Conservation (phyloP, 1,140 invertebrate genomes). For the Planococcus citri region DNA sequence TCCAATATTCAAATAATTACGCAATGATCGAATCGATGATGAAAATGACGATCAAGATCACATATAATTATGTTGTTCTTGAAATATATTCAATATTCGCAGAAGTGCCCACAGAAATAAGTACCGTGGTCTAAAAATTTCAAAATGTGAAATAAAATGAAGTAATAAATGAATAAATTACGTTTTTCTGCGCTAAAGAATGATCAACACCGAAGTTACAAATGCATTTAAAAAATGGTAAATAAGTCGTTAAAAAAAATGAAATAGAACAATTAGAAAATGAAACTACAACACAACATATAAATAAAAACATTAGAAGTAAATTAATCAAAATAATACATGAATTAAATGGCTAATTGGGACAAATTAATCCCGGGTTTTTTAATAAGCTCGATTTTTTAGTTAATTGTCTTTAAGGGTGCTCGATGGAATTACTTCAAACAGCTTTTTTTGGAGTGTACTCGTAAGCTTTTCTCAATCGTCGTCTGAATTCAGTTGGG, state of each 20-base stretch:
- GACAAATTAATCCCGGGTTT: background rate
- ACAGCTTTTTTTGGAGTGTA: slow-evolving; percentile 29
- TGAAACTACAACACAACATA: background rate
- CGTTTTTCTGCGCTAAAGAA: too few relatives aligned
- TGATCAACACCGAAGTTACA: too few relatives aligned
- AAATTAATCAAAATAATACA: background rate
- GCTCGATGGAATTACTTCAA: background rate
- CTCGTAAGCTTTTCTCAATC: slow-evolving; percentile 65
- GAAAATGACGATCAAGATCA: too few relatives aligned
- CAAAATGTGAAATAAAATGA: too few relatives aligned
- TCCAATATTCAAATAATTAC: too few relatives aligned
- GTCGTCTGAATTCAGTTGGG: slow-evolving; percentile 81
- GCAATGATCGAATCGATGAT: too few relatives aligned
- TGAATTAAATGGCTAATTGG: background rate
- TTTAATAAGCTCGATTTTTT: background rate
- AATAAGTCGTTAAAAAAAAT: background rate
- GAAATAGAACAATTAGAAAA: background rate
- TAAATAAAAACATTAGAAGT: background rate
- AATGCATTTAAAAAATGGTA: too few relatives aligned
- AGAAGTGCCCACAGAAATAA: too few relatives aligned
- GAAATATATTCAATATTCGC: too few relatives aligned
- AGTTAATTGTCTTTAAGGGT: background rate
- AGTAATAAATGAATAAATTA: too few relatives aligned
- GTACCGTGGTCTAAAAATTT: too few relatives aligned
- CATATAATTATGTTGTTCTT: too few relatives aligned